Evolutionary conservation across 2,888 invertebrate species (phyloP).

Genomic region (Eristalinus aeneus): DNA sequence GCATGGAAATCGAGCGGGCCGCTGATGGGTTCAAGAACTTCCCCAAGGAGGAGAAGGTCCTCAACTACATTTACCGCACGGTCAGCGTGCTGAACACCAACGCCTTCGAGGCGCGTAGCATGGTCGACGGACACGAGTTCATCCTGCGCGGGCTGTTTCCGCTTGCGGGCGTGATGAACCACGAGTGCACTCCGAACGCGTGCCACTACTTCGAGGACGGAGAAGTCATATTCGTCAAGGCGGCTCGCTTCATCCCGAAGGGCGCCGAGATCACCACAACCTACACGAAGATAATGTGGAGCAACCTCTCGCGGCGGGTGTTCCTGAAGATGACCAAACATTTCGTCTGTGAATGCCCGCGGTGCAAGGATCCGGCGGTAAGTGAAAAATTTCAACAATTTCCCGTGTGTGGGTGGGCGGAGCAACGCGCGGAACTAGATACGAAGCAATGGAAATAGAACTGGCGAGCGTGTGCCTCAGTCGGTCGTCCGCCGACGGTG

Average conservation of each 20-base stretch:
- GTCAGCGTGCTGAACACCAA: slow-evolving; percentile 80
- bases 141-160: slow-evolving; percentile 85
- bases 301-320: slow-evolving; percentile 85
- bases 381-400: slow-evolving; percentile 76
- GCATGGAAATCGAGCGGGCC: slow-evolving; percentile 75
- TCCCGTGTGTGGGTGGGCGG: neutral
- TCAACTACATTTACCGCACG: slow-evolving; percentile 78
- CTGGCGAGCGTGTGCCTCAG: neutral
- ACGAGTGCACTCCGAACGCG: slow-evolving; percentile 88
- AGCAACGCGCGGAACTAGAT: neutral
- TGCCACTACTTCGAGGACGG: slow-evolving; percentile 85
- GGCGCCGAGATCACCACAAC: slow-evolving; percentile 86
- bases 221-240: slow-evolving; percentile 83
- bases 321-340: slow-evolving; percentile 85
- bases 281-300: slow-evolving; percentile 87
- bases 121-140: slow-evolving; percentile 75
- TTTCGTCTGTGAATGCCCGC: slow-evolving; percentile 85
- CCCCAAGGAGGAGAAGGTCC: slow-evolving; percentile 75
- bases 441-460: slow-evolving; percentile 44
- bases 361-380: slow-evolving; percentile 87
- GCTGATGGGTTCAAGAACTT: slow-evolving; percentile 78
- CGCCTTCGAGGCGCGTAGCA: slow-evolving; percentile 78
- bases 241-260: slow-evolving; percentile 83
- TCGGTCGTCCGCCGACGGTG: neutral
- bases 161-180: slow-evolving; percentile 86